Conservation (phyloP, 1,140 invertebrate species). For the Monomorium pharaonis region DNA sequence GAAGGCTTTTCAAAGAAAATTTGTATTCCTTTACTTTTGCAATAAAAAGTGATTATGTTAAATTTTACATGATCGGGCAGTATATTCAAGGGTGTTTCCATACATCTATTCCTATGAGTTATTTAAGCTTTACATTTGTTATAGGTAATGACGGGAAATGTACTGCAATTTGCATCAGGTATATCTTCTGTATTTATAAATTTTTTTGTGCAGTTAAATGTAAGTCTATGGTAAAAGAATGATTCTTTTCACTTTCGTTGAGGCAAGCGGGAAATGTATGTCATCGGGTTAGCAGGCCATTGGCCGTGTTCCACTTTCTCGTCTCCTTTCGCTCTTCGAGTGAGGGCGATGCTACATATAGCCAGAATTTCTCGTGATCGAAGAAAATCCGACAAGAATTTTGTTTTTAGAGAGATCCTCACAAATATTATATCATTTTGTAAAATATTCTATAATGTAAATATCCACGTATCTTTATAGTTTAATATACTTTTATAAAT, state of each 20-base stretch:
- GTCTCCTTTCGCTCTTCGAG: conserved; percentile 83
- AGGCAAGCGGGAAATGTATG: conserved; percentile 81
- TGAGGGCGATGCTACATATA: conserved; percentile 65
- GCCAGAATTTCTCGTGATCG: conserved; percentile 52
- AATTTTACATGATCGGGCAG: background rate
- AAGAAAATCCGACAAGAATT: conserved; percentile 21
- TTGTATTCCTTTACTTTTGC: background rate
- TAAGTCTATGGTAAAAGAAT: conserved; percentile 65
- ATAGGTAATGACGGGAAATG: background rate
- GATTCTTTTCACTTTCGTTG: conserved; percentile 85
- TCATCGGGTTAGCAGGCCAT: conserved; percentile 83
- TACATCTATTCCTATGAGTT: background rate
- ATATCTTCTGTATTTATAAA: conserved; percentile 60
- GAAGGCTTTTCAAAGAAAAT: background rate
- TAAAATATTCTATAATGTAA: background rate
- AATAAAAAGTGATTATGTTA: background rate
- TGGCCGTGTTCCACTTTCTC: conserved; percentile 84
- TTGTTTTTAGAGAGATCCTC: background rate
- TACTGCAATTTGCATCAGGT: conserved; percentile 25
- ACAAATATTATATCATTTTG: background rate
- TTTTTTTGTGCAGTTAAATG: conserved; percentile 40
- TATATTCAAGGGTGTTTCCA: background rate
- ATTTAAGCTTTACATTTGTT: background rate
- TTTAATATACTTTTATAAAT: background rate
- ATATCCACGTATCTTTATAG: background rate